Conservation (phyloP, 2,113 vertebrate genomes). For the Syngnathus scovelli region DNA sequence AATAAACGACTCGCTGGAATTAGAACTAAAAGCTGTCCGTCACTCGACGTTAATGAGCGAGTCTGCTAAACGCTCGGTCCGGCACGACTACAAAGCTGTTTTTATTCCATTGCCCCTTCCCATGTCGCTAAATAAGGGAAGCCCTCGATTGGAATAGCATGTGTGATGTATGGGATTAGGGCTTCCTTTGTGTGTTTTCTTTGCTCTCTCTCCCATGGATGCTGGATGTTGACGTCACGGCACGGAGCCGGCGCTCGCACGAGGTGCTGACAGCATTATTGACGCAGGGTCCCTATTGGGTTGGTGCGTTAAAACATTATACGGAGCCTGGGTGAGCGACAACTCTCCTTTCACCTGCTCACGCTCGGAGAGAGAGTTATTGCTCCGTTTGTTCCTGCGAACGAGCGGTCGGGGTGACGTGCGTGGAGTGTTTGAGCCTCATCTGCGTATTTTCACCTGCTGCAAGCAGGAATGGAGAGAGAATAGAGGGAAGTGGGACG, state of each 20-base stretch:
- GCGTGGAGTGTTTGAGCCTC: conserved; percentile 26
- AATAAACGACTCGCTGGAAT: background rate
- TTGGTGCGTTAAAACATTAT: conserved; percentile 45
- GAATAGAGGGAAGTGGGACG: conserved; percentile 30
- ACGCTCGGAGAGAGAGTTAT: conserved; percentile 41
- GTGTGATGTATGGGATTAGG: conserved; percentile 1
- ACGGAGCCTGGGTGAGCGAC: conserved; percentile 22
- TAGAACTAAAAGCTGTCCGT: background rate
- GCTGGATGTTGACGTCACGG: conserved; percentile 39
- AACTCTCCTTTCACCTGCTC: conserved; percentile 51
- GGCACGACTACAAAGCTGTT: background rate
- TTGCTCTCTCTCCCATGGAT: conserved; percentile 63
- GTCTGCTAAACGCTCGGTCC: background rate
- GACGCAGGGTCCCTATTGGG: conserved; percentile 37
- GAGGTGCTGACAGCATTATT: conserved; percentile 59
- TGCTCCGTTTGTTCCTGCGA: conserved; percentile 52
- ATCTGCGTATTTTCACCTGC: conserved; percentile 17
- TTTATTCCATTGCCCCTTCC: background rate
- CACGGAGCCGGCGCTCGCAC: conserved; percentile 11
- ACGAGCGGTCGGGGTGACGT: conserved; percentile 53
- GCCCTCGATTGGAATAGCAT: background rate
- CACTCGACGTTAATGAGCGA: background rate
- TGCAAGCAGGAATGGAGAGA: background rate
- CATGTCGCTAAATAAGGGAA: background rate
- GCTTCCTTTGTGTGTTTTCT: conserved; percentile 47